Evolutionary conservation across 2,888 invertebrate species (phyloP).

Genomic region (Campopleginae sp.): DNA sequence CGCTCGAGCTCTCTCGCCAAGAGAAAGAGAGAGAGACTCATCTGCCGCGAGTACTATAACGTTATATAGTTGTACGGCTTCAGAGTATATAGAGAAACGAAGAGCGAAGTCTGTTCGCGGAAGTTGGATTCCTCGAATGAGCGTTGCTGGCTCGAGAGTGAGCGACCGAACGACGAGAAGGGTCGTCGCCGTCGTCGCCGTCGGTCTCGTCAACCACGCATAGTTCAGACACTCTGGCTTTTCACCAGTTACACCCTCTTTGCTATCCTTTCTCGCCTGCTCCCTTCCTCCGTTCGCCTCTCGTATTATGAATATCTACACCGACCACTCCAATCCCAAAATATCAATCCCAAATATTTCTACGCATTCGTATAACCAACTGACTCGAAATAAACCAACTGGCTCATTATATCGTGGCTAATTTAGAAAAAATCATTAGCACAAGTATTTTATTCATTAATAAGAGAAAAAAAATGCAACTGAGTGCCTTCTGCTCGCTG

Average conservation of each 20-base stretch:
- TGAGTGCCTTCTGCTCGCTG: not conserved
- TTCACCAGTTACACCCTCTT: conserved; percentile 32
- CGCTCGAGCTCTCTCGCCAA: not conserved
- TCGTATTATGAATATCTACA: conserved; percentile 4
- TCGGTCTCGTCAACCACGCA: conserved; percentile 40
- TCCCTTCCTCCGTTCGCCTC: not conserved
- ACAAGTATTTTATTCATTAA: not conserved
- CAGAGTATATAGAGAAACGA: conserved; percentile 32
- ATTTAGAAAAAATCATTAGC: not conserved
- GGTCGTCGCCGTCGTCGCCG: conserved; percentile 54
- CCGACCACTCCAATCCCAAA: not conserved
- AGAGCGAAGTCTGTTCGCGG: conserved; percentile 72
- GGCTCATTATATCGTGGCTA: not conserved
- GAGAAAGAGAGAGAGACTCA: conserved; percentile 43
- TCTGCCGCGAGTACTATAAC: conserved; percentile 38
- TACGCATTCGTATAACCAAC: not conserved
- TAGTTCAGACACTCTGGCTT: conserved; percentile 39
- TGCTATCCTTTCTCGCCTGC: conserved; percentile 6
- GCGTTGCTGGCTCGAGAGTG: conserved; percentile 35
- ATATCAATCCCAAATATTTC: not conserved
- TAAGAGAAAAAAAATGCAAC: too few species aligned
- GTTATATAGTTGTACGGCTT: conserved; percentile 36
- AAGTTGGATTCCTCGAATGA: conserved; percentile 75
- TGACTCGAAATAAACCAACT: not conserved
- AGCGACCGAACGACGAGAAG: conserved; percentile 52